Percentiles rank a stretch among this genome's conserved stretches.
Evolutionary conservation across 2,113 vertebrate genomes (phyloP).

Genomic region (Suncus etruscus): DNA sequence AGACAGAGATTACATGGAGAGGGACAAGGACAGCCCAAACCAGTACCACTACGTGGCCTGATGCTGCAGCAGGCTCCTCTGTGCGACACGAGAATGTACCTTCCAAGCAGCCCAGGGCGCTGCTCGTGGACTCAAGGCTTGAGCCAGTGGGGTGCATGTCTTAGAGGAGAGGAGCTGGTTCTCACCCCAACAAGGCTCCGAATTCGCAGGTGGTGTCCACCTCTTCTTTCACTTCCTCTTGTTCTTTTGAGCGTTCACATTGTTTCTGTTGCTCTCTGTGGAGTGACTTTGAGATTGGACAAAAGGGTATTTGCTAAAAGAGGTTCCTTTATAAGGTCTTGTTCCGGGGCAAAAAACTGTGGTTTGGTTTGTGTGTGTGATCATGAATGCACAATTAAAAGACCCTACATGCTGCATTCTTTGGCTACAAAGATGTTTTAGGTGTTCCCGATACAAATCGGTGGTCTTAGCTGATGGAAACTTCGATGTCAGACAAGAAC

Average conservation of each 20-base stretch:
- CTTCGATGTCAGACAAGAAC: constrained; percentile 55
- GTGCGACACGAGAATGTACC: constrained; percentile 66
- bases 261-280: constrained; percentile 75
- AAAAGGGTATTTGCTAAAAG: constrained; percentile 52
- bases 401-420: constrained; percentile 83
- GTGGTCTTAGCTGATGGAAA: constrained; percentile 17
- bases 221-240: constrained; percentile 65
- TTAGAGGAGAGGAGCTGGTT: constrained; percentile 69
- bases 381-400: constrained; percentile 68
- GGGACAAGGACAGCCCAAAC: constrained; percentile 97
- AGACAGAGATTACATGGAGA: constrained; percentile 99
- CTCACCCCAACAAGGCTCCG: constrained; percentile 66
- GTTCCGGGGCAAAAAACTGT: constrained; percentile 66
- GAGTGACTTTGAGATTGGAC: constrained; percentile 68
- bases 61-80: constrained; percentile 73
- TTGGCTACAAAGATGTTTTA: constrained; percentile 44
- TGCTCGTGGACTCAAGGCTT: constrained; percentile 69
- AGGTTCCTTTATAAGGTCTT: constrained; percentile 55
- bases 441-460: not conserved
- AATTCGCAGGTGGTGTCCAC: not conserved
- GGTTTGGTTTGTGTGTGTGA: constrained; percentile 66
- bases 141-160: constrained; percentile 78
- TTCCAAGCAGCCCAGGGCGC: constrained; percentile 71
- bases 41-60: constrained; percentile 99
- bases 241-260: constrained; percentile 68